phyloP scores from a whole-genome alignment of 2,797 vertebrate species.

The Lithobates sylvaticus region DNA sequence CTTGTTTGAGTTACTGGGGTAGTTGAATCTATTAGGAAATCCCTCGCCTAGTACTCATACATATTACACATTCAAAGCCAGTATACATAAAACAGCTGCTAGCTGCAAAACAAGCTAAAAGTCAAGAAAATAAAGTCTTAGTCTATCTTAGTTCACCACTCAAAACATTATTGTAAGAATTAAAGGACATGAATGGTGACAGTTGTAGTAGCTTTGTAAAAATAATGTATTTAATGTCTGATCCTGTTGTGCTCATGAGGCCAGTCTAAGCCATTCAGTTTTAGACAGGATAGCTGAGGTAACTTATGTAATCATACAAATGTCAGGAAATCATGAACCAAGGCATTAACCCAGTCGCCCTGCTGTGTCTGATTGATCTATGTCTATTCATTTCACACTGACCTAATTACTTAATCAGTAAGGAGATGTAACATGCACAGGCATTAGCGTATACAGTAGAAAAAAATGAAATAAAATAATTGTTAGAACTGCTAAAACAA shows the following conservation, averaged over 20 bases:
- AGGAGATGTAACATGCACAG: conserved; percentile 73
- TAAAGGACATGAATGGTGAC: background rate
- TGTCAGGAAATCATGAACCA: conserved; percentile 56
- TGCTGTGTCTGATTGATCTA: conserved; percentile 74
- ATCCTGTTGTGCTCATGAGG: background rate
- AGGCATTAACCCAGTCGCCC: conserved; percentile 66
- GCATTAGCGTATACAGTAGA: conserved; percentile 72
- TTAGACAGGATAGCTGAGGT: background rate
- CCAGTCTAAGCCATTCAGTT: background rate
- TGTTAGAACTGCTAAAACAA: conserved; percentile 74
- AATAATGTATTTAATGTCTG: background rate
- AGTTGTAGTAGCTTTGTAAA: background rate
- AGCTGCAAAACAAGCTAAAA: background rate
- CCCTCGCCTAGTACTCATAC: too few relatives aligned
- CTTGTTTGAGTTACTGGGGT: too few relatives aligned
- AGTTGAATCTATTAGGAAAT: too few relatives aligned
- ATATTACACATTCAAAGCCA: too few relatives aligned
- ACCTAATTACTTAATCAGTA: conserved; percentile 73
- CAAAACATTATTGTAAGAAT: background rate
- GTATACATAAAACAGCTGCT: too few relatives aligned
- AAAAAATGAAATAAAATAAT: conserved; percentile 70
- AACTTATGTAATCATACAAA: background rate
- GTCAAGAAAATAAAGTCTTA: background rate
- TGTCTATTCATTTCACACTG: conserved; percentile 79
- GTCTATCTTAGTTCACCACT: background rate